Percentiles rank a stretch among this genome's conserved stretches.
Conservation (phyloP, 2,888 invertebrate species). For the Rhynchonema sp. region DNA sequence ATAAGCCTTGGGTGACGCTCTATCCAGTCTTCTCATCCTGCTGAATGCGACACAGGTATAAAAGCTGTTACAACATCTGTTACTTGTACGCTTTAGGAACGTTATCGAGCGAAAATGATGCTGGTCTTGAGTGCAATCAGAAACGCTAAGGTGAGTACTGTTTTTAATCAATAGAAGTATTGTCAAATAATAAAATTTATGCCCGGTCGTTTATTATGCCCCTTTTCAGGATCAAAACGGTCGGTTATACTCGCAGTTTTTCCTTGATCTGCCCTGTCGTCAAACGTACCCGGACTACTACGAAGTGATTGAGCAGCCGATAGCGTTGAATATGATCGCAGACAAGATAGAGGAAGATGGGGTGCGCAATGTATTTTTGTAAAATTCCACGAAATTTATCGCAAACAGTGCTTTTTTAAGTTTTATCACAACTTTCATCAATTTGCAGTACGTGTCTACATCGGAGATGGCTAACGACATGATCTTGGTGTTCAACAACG, state of each 20-base stretch:
- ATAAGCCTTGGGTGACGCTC: too few species aligned
- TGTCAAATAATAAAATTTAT: too few species aligned
- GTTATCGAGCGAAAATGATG: conserved; percentile 47
- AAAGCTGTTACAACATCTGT: too few species aligned
- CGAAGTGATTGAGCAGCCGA: conserved; percentile 78
- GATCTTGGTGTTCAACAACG: conserved; percentile 80
- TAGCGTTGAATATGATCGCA: conserved; percentile 68
- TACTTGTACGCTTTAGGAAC: too few species aligned
- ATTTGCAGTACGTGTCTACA: conserved; percentile 18
- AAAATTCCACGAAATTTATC: neutral
- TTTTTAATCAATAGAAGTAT: too few species aligned
- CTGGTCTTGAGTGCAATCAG: conserved; percentile 46
- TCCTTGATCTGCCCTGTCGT: conserved; percentile 87
- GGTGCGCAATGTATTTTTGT: neutral
- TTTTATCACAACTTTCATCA: too few species aligned
- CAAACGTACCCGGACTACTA: conserved; percentile 91
- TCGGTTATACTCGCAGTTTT: conserved; percentile 65
- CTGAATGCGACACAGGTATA: too few species aligned
- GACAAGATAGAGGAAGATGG: conserved; percentile 27
- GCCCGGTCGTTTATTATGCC: too few species aligned
- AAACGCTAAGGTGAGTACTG: conserved; percentile 32
- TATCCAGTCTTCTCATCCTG: too few species aligned
- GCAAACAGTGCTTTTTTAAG: too few species aligned
- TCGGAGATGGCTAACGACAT: conserved; percentile 17
- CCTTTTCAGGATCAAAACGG: conserved; percentile 48